Evolutionary conservation across 2,113 vertebrate genomes (phyloP).

Genomic region (Aegithalos caudatus): DNA sequence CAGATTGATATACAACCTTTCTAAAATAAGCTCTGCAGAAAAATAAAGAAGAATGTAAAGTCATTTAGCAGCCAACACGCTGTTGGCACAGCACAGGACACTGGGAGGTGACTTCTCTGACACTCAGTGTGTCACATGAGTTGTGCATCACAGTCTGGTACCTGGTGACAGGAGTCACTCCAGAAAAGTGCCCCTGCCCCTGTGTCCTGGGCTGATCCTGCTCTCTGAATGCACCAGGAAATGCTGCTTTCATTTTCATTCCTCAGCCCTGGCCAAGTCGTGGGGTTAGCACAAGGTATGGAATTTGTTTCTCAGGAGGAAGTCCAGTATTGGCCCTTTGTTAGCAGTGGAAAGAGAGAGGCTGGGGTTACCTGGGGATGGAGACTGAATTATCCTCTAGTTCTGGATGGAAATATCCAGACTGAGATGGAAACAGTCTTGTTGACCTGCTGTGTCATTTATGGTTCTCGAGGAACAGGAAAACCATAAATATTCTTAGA

Average conservation of each 20-base stretch:
- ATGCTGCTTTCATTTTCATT: neutral
- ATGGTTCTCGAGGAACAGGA: neutral
- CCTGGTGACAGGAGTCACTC: neutral
- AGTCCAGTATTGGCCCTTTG: neutral
- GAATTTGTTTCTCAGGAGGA: constrained; percentile 25
- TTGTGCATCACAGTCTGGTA: neutral
- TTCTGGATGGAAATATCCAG: neutral
- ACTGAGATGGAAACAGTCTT: constrained; percentile 15
- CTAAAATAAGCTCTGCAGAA: constrained; percentile 46
- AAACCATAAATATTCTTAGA: constrained; percentile 54
- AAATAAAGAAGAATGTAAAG: constrained; percentile 40
- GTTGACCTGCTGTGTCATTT: constrained; percentile 20
- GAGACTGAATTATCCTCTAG: neutral
- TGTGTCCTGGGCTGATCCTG: neutral
- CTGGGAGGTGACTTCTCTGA: constrained; percentile 43
- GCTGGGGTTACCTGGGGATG: constrained; percentile 6
- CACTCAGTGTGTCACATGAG: neutral
- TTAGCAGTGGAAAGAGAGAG: neutral
- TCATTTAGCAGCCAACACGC: constrained; percentile 51
- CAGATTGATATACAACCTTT: constrained; percentile 68
- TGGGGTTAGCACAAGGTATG: neutral
- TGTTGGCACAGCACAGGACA: constrained; percentile 32
- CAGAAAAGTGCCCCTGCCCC: neutral
- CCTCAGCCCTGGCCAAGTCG: neutral
- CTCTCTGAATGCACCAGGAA: neutral